Base-by-base conservation (phyloP, 1,140 invertebrate species). In the Delia radicum region DNA sequence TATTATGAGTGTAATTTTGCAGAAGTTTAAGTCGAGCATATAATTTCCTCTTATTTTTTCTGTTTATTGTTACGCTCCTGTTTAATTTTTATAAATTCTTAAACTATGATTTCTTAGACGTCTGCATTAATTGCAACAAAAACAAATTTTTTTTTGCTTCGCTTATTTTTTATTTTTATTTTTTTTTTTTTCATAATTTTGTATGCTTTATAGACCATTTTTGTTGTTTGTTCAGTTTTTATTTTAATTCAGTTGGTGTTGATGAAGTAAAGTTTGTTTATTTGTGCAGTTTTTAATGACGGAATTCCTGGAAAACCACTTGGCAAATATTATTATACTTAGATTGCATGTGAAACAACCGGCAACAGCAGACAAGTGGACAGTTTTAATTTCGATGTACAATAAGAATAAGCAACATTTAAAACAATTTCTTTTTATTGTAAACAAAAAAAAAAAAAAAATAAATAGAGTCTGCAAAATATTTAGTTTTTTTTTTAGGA, bases 301-400 rank as follows among this genome's bases (percentile, higher is more conserved):
- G 31, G 21, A 61, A 75, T 75, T 75, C 74, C 46, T 72, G 67
- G 74, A 75, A 75, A 75, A 72, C 37, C 67, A 75, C 74, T 75
- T 75, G 67, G 74, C 74, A 75, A 72, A 71, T 55, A 61, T 73
- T 67, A n/a, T 67, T n/a, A 29, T 48, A 12, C 74, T 24, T 69
- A 33, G 29, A 37, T 21, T 69, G 65, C 65, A 69, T 69, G 29
- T 31, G 65, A n/a, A 69, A 28, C 27, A 67, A 4, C 33, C 61
- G 12, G 18, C 18, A 18, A 55, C n/a, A 55, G 3, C 29, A 21
- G 24, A 63, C 13, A 33, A 33, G 28, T 37, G 18, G n/a, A 33
- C n/a, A 61, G 3, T 63, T 24, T 24, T 13, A 65, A 65, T 28
- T 42, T n/a, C n/a, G n/a, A n/a, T n/a, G n/a, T n/a, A n/a, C n/a